Percentiles rank a stretch among this genome's conserved stretches.
Conservation (phyloP, 2,113 vertebrate genomes). For the Zapus hudsonius region DNA sequence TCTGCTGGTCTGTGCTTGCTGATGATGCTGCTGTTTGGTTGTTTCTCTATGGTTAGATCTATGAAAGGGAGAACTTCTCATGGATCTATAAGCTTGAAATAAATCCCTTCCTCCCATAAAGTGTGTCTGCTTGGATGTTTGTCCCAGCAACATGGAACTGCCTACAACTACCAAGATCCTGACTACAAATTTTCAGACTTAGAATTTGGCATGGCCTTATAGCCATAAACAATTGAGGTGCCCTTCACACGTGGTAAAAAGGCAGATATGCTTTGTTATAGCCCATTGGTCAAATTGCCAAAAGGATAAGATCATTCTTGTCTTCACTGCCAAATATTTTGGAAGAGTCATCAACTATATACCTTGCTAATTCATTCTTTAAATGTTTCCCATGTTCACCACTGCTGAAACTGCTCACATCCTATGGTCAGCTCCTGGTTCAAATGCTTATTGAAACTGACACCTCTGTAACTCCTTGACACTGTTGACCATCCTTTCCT, state of each 20-base stretch:
- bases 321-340: constrained; percentile 47
- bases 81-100: no score
- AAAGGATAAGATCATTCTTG: not conserved
- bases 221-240: not conserved
- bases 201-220: constrained; percentile 22
- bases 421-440: not conserved
- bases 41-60: no score
- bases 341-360: not conserved
- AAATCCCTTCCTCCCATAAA: no score
- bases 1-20: no score
- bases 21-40: no score
- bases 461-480: not conserved
- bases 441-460: not conserved
- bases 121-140: no score
- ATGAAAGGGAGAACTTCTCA: no score
- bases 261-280: constrained; percentile 11
- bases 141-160: no score
- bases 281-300: constrained; percentile 28
- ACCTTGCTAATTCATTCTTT: constrained; percentile 42
- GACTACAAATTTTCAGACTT: constrained; percentile 34
- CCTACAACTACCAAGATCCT: not conserved
- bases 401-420: constrained; percentile 23
- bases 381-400: not conserved
- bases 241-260: not conserved
- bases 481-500: not conserved